Base-by-base conservation (phyloP, 2,797 vertebrate species). In the Oryzias sinensis region DNA sequence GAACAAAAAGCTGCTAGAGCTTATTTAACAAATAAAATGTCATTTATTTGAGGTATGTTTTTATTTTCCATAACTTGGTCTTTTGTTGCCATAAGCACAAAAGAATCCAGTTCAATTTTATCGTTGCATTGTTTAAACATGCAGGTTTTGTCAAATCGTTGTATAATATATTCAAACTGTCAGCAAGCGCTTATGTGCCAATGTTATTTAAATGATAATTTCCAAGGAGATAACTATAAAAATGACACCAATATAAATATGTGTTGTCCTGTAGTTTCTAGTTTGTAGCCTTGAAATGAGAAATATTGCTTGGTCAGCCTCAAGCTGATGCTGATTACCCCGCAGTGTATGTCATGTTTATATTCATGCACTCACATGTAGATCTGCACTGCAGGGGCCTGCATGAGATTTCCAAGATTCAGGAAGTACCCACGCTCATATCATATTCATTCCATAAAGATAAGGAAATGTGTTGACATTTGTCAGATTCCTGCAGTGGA, bases 161-260 rank as follows among this genome's bases (percentile, higher is more conserved):
- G 74, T 77, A 76, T 56, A 45, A 76, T 72, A 46, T 59, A 72
- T 84, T 76, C 72, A 64, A 51, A 58, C 29, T 52, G 65, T 33
- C 64, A 56, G 63, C 57, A 70, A 59, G 53, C 56, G 60, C 62
- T 56, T 62, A 53, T 75, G 70, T 77, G 65, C 64, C 66, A 58
- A 56, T 74, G 68, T 77, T 68, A 87, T 88, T 83, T 83, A 83
- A 85, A 89, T 87, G 79, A 84, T 86, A 83, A 87, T 86, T 33
- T 85, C 59, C 77, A 73, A 73, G 82, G 73, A 76, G 69, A 86
- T 79, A 62, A 67, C 65, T 76, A 52, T 78, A 69, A 79, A 83
- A 41, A 76, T 60, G 75, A 77, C 73, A 49, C 56, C 59, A 33
- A 74, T 70, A 57, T 84, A 83, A 79, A 85, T 81, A 62, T 62